Conservation (phyloP, 2,113 vertebrate genomes). For the Callipepla californica region DNA sequence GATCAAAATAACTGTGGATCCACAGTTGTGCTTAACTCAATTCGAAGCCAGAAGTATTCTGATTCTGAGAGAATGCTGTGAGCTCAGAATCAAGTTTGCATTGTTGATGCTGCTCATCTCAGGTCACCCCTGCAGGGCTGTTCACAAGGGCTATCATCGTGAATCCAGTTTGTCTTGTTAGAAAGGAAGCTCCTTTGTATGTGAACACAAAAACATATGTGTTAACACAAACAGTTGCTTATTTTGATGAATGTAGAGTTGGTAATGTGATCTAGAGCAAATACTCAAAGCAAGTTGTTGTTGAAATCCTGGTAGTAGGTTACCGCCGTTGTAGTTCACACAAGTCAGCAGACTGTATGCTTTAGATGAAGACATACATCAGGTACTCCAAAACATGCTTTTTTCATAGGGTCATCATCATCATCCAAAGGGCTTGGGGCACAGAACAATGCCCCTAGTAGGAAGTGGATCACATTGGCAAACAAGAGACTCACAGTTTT, state of each 20-base stretch:
- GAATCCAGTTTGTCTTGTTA: constrained; percentile 20
- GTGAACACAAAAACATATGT: constrained; percentile 11
- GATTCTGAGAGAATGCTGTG: neutral
- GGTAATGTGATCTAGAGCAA: constrained; percentile 30
- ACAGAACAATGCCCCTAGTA: neutral
- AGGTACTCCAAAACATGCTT: neutral
- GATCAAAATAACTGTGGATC: neutral
- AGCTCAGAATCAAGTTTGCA: neutral
- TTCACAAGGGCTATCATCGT: neutral
- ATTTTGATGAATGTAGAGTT: neutral
- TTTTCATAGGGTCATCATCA: neutral
- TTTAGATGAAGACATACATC: neutral
- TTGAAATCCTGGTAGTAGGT: constrained; percentile 3
- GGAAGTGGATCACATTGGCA: neutral
- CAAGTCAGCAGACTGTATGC: neutral
- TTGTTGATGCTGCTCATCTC: neutral
- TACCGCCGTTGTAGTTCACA: neutral
- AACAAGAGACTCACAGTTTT: neutral
- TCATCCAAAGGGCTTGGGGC: neutral
- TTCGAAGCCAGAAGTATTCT: neutral
- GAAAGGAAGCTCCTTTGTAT: constrained; percentile 35
- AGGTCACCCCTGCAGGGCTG: neutral
- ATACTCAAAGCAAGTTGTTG: neutral
- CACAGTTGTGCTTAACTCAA: neutral
- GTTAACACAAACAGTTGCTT: constrained; percentile 32